Percentiles rank a stretch among this genome's conserved stretches.
Evolutionary conservation across 1,140 invertebrate species (phyloP).

Genomic region (Trypoxylus dichotomus): DNA sequence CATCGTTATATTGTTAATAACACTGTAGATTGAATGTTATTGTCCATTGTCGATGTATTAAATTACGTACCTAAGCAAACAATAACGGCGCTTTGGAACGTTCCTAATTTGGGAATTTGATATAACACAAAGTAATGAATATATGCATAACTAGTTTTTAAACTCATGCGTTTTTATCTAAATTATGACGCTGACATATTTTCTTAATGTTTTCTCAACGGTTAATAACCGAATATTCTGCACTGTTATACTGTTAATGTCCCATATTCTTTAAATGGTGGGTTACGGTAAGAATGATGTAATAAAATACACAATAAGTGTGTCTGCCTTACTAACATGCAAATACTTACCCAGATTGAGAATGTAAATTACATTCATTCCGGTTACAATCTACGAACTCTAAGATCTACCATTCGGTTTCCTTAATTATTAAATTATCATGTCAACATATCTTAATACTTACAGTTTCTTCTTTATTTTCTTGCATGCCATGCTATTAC

Average conservation of each 20-base stretch:
- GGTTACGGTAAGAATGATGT: conserved; percentile 16
- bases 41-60: background rate
- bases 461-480: background rate
- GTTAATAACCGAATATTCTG: background rate
- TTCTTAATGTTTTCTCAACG: conserved; percentile 1
- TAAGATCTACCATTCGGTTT: background rate
- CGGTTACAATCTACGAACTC: background rate
- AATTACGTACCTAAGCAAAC: background rate
- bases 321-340: background rate
- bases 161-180: conserved; percentile 1
- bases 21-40: background rate
- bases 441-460: background rate
- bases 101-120: background rate
- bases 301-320: conserved; percentile 1
- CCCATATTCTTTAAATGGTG: conserved; percentile 7
- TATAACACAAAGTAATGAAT: background rate
- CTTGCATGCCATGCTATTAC: too few relatives aligned
- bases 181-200: conserved; percentile 4
- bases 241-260: background rate
- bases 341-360: background rate
- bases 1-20: too few relatives aligned
- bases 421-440: background rate
- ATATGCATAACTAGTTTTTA: background rate
- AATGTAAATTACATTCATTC: background rate
- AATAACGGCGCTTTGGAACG: background rate